Base-by-base conservation (phyloP, 92 coral and sea anemone genomes). In the Parazoanthus atlanticus region DNA sequence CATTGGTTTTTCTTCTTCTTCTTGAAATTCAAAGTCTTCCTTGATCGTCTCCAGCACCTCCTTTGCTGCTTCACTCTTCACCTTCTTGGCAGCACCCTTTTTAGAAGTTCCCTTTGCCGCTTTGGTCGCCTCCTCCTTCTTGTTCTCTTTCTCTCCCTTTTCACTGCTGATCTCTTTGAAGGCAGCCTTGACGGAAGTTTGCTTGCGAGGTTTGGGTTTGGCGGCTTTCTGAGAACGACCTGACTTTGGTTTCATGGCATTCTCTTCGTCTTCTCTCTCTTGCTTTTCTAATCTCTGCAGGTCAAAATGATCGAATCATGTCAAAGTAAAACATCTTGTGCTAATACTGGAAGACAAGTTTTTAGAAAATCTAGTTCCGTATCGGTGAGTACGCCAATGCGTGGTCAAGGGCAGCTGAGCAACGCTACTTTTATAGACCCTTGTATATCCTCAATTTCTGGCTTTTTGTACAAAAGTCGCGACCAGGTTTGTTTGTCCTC, bases 191-290 rank as follows among this genome's bases (percentile, higher is more conserved):
- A 84, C 77, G 41, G 87, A n/a, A 3, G 87, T 84, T 84, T 84
- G 87, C 87, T 84, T 84, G 74, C 87, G 78, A 21, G 78, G 46
- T 46, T 84, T 84, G 65, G 84, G 71, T 80, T 80, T 80, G 43
- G 41, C 72, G 33, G 87, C 31, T 41, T 84, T 84, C 65, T 84
- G 87, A 30, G 78, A 69, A 43, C 87, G 87, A 21, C 78, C 78
- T 3, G 78, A 19, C 40, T 84, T 84, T 38, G 87, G 64, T 72
- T 84, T 70, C 25, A 84, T 46, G n/a, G 86, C 40, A 67, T 41
- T 67, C 33, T 43, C 65, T 83, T 83, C 86, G 7, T 83, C 86
- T 28, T 83, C 86, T 16, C 86, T 83, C 49, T 83, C 86, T 6
- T 83, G 86, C 26, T 83, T 65, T n/a, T 83, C 86, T 36, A 83